Evolutionary conservation across 2,888 invertebrate genomes (phyloP).

Genomic region (Platynereis dumerilii): DNA sequence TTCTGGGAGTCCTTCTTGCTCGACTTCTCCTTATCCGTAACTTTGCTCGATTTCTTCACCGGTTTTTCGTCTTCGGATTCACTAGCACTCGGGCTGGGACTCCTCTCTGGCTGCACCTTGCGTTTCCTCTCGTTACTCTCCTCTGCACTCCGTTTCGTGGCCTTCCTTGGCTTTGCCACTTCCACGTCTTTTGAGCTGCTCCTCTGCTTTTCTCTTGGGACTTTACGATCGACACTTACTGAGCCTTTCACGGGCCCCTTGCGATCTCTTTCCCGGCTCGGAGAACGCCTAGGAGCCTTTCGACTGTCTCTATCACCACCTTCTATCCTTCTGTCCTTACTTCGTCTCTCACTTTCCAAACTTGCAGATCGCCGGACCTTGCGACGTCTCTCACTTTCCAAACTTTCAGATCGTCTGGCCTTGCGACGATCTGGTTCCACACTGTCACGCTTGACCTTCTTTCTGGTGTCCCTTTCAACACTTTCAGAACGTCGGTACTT

Average conservation of each 20-base stretch:
- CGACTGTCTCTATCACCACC: neutral
- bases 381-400: constrained; percentile 25
- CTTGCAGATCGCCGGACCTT: constrained; percentile 23
- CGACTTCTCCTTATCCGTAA: neutral
- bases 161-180: neutral
- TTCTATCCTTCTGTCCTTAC: too few relatives aligned
- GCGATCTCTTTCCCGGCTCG: constrained; percentile 21
- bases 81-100: neutral
- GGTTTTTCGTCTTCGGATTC: constrained; percentile 2
- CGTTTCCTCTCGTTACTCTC: constrained; percentile 2
- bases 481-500: too few relatives aligned
- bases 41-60: neutral
- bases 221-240: constrained; percentile 26
- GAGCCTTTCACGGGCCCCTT: constrained; percentile 34
- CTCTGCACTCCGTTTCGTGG: neutral
- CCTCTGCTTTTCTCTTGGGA: constrained; percentile 7
- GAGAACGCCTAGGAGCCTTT: constrained; percentile 33
- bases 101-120: neutral
- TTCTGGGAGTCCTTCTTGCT: neutral
- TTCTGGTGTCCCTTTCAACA: constrained; percentile 36
- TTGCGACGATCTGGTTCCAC: constrained; percentile 40
- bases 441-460: constrained; percentile 58
- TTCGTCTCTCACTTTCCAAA: too few relatives aligned
- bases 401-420: constrained; percentile 19
- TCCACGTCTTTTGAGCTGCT: neutral